Evolutionary conservation across 35 echinoderm and acorn worm genomes (phyloP), one percentile per base, ranked within the genome.

Genomic region (Heliocidaris erythrogramma): DNA sequence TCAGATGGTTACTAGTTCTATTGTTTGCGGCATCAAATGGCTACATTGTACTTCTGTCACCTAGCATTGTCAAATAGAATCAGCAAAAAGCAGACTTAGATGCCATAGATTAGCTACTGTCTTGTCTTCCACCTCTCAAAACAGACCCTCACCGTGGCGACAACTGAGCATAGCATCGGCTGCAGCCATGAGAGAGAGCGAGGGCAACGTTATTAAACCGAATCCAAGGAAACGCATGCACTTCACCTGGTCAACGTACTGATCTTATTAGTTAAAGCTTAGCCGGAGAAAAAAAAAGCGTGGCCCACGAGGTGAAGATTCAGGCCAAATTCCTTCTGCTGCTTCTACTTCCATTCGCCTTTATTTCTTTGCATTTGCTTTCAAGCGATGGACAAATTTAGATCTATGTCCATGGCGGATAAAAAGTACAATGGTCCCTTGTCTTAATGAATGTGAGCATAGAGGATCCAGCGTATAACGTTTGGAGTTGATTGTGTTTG

Each of bases 231-330:
- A 78, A 78, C 18, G 65, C 65, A 78, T 78, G 65, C 65, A 78
- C 87, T 32, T 89, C 87, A 89, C 87, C 87, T 89, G 87, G 87
- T 89, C 87, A 89, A 89, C 87, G 87, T 30, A 89, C 87, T 89
- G 87, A 89, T 89, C 87, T 89, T 89, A 89, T 89, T 89, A 89
- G 87, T 89, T 89, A 32, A 48, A 48, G 31, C 47, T 89, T 89
- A 47, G 47, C 31, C 87, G 47, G 87, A 89, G 87, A 31, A 89
- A 89, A 31, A 89, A 89, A 78, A 78, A 78, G 24, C 65, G 18
- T 18, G 87, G 30, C 31, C 87, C 31, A 48, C 87, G 30, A 89
- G 30, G 87, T 32, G 87, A 18, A 78, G 21, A 89, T 32, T 42
- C 87, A 48, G 47, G 47, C 31, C 87, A 89, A 48, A 32, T 48